Evolutionary conservation across 2,888 invertebrate genomes (phyloP), one percentile per base, ranked within the genome.

Genomic region (Margaritifera margaritifera): DNA sequence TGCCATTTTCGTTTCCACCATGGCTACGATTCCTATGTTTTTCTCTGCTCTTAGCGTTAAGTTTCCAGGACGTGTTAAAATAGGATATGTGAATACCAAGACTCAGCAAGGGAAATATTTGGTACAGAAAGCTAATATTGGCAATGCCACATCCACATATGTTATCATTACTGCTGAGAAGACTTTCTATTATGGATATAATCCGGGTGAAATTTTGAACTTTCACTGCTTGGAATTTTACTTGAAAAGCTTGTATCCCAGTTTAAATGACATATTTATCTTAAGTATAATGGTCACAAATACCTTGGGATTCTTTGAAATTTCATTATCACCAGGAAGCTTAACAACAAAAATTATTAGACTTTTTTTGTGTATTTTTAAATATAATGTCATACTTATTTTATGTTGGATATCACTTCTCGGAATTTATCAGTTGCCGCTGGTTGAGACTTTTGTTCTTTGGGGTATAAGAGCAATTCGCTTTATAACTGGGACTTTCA

Each of bases 261-360:
- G 91, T 82, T 87, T 90, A 71, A 92, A 92, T 84, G 92, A 92
- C 83, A 84, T 91, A 20, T 92, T 92, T 80, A 83, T 91, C 18
- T 80, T 89, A 61, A 90, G 90, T 75, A 84, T 92, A 54, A 77
- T 90, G 24, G 67, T 91, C 19, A 88, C 90, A 64, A 92, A 92
- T 81, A 80, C 90, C 74, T 79, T 90, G 51, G 90, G 90, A 20
- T 85, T 87, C 62, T 85, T 91, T 73, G 90, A 91, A 73, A 78
- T 91, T 25, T 88, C 90, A 74, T 84, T 91, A 71, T 76, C 87
- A n/a, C 83, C 86, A 27, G 88, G 90, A 53, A 80, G 87, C 31
- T 59, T 85, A 11, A 71, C 84, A n/a, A 84, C 75, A 84, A 86
- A 86, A 57, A 52, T 89, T 5, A 87, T 90, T 81, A 87, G 87